These are phyloP conservation scores for Oscheius onirici DNA, from an alignment of 2,888 invertebrate species.

Conservation along the genomic window DNA sequence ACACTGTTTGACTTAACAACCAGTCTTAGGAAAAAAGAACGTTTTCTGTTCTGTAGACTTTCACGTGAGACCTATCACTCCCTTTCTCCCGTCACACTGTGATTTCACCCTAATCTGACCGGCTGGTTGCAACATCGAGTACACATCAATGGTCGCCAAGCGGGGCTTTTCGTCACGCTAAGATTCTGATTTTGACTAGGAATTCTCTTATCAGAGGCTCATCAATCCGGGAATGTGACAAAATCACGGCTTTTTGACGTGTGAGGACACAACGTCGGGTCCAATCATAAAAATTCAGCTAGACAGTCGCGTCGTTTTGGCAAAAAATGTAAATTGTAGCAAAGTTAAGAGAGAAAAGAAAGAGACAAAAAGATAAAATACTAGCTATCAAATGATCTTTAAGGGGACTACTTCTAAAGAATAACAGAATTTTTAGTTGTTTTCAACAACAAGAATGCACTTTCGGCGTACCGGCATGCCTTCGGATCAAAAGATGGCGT, in stretches of 20 bases:
- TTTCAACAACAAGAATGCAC: neutral
- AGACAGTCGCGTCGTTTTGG: too few relatives aligned
- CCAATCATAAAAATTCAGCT: neutral
- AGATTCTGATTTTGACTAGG: neutral
- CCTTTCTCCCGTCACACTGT: conserved; percentile 3
- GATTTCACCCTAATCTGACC: conserved; percentile 22
- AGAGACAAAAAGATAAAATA: too few relatives aligned
- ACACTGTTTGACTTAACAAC: neutral
- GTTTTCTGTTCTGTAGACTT: neutral
- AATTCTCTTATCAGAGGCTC: neutral
- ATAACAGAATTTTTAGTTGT: conserved; percentile 1
- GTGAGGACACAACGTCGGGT: neutral
- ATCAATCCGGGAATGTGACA: conserved; percentile 10
- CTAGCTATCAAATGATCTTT: neutral
- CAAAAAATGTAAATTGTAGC: too few relatives aligned
- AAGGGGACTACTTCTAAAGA: neutral
- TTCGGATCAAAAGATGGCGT: neutral
- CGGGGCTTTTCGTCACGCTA: neutral
- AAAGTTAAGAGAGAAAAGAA: too few relatives aligned
- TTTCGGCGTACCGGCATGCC: neutral
- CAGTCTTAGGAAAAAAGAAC: neutral
- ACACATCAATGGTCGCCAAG: conserved; percentile 12
- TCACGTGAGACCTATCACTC: neutral
- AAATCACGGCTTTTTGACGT: conserved; percentile 17
- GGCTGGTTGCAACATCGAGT: conserved; percentile 6